These are phyloP conservation scores for Hirundo rustica DNA, from an alignment of 2,797 vertebrate species.

Conservation along the genomic window DNA sequence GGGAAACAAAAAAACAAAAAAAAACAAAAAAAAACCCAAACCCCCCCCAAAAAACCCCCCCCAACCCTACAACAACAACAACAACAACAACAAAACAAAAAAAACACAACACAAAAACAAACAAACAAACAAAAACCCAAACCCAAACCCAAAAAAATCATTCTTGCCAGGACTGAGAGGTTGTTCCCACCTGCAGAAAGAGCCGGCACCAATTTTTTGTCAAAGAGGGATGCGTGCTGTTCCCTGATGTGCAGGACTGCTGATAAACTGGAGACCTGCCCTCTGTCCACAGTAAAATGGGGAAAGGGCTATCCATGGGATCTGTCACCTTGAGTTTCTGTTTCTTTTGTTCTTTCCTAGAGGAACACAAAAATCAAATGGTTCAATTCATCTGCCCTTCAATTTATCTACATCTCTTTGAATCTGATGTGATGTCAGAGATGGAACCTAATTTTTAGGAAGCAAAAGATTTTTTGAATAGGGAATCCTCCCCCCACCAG, in stretches of 20 bases:
- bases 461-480: neutral
- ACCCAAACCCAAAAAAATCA: too few species aligned
- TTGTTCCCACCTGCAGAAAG: neutral
- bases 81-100: too few species aligned
- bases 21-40: too few species aligned
- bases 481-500: fast-evolving
- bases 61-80: too few species aligned
- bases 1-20: too few species aligned
- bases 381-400: neutral
- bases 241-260: neutral
- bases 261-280: neutral
- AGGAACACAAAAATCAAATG: neutral
- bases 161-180: neutral
- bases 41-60: too few species aligned
- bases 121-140: too few species aligned
- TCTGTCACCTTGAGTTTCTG: neutral
- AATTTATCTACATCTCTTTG: neutral
- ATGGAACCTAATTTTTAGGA: neutral
- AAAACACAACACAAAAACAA: too few species aligned
- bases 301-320: neutral
- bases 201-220: neutral
- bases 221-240: neutral
- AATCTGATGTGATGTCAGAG: neutral
- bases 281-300: neutral
- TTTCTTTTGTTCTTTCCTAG: neutral